Evolutionary conservation across 2,888 invertebrate species (phyloP), one percentile per base, ranked within the genome.

Genomic region (Protonemura montana): DNA sequence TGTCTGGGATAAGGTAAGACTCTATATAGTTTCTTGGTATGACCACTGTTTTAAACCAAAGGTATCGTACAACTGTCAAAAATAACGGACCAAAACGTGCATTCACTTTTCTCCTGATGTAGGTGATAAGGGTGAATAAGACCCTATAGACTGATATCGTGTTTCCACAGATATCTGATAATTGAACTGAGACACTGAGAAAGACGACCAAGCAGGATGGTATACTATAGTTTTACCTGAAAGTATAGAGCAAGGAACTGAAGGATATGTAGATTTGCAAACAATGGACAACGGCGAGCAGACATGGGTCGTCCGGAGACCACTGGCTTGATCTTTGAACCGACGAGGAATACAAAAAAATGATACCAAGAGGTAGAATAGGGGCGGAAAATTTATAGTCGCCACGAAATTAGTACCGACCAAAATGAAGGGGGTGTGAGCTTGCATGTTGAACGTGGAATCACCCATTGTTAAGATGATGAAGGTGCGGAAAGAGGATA

Each of bases 261-360:
- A 59, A 10, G 59, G 13, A 59, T 59, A 59, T 35, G 35, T 21
- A 21, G 81, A 81, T 81, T 81, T 81, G 81, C 81, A 81, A 81
- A 81, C 81, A 81, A 81, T 81, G 30, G 81, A 81, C 28, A 81
- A 29, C 2, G 26, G 59, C 1, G 16, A 59, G 16, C 59, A 59
- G 59, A 10, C n/a, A n/a, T 21, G 21, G 21, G 6, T 21, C 59
- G 59, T 21, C 21, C 2, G 6, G 21, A 59, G 59, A 59, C 59
- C 59, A 10, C 29, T 3, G 29, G 25, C 81, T n/a, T 81, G 81
- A 81, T 81, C 81, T 81, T 81, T 81, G 81, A 81, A 29, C 81
- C 81, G 6, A n/a, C n/a, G n/a, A 78, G 25, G 25, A 25, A 78
- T 59, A 59, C 59, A 59, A 59, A 59, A 35, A 59, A 59, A 59